These are phyloP conservation scores for Thumatha senex DNA, from an alignment of 2,888 invertebrate species.

Conservation along the genomic window DNA sequence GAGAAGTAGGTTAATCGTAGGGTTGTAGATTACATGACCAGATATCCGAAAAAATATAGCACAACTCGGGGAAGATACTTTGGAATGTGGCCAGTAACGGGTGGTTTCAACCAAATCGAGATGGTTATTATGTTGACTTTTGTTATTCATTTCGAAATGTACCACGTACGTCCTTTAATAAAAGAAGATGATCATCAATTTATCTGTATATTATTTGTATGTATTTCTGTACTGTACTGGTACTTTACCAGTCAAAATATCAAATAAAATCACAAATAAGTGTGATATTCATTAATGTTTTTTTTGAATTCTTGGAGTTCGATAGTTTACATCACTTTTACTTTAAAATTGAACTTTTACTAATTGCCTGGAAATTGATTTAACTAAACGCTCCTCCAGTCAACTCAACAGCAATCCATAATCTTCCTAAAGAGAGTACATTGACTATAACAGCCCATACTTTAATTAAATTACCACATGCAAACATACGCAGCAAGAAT, in stretches of 20 bases:
- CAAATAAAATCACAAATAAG: too few species aligned
- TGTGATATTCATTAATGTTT: too few species aligned
- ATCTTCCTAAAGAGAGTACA: neutral
- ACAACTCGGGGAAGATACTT: slow-evolving; percentile 45
- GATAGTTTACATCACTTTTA: too few species aligned
- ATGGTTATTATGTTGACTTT: slow-evolving; percentile 43
- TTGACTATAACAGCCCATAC: slow-evolving; percentile 5
- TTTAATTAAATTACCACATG: slow-evolving; percentile 40
- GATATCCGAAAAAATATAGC: slow-evolving; percentile 44
- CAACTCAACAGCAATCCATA: too few species aligned
- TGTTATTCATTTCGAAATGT: slow-evolving; percentile 53
- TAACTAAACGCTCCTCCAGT: too few species aligned
- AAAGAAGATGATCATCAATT: too few species aligned
- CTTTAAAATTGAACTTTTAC: too few species aligned
- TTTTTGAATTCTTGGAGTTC: too few species aligned
- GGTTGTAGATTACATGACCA: slow-evolving; percentile 29
- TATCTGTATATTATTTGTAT: too few species aligned
- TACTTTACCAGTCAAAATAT: too few species aligned
- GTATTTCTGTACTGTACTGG: too few species aligned
- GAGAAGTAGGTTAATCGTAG: slow-evolving; percentile 38
- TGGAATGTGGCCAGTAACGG: slow-evolving; percentile 58
- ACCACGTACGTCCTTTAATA: neutral
- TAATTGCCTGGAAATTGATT: too few species aligned
- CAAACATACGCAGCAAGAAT: slow-evolving; percentile 32
- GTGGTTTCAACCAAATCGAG: slow-evolving; percentile 49